Conservation (phyloP, 2,888 invertebrate genomes). For the Orthosia gothica region DNA sequence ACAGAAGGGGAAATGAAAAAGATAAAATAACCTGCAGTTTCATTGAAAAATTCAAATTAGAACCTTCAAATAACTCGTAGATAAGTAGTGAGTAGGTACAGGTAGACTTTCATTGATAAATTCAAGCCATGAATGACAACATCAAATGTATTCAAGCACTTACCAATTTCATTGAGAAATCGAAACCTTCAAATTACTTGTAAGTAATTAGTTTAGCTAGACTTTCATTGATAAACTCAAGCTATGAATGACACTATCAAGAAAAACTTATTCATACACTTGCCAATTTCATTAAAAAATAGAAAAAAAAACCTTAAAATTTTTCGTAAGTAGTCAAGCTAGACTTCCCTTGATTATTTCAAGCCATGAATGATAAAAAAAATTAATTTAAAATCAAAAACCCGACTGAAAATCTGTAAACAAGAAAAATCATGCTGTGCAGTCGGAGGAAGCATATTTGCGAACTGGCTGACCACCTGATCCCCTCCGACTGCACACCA, state of each 20-base stretch:
- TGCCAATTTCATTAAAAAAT: constrained; percentile 37
- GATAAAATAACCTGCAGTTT: constrained; percentile 1
- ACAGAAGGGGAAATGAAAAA: neutral
- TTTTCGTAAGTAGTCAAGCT: constrained; percentile 1
- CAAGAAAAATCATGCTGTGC: too few species aligned
- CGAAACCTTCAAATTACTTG: constrained; percentile 22
- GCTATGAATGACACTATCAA: constrained; percentile 36
- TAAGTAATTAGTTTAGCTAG: neutral
- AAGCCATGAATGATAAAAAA: constrained; percentile 30
- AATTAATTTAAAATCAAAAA: too few species aligned
- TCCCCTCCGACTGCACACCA: too few species aligned
- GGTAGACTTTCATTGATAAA: constrained; percentile 47
- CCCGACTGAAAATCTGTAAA: too few species aligned
- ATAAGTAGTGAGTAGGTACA: neutral
- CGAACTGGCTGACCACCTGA: too few species aligned
- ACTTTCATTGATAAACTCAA: constrained; percentile 50
- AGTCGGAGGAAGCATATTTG: too few species aligned
- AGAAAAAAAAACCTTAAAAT: constrained; percentile 21
- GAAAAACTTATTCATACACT: constrained; percentile 17
- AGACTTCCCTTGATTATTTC: constrained; percentile 47
- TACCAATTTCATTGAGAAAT: constrained; percentile 34
- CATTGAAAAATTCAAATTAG: constrained; percentile 21
- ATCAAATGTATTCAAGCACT: constrained; percentile 24
- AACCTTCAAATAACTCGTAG: constrained; percentile 23
- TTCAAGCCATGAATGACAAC: constrained; percentile 34